Evolutionary conservation across 2,888 invertebrate species (phyloP), one percentile per base, ranked within the genome.

Genomic region (Tenthredo livida): DNA sequence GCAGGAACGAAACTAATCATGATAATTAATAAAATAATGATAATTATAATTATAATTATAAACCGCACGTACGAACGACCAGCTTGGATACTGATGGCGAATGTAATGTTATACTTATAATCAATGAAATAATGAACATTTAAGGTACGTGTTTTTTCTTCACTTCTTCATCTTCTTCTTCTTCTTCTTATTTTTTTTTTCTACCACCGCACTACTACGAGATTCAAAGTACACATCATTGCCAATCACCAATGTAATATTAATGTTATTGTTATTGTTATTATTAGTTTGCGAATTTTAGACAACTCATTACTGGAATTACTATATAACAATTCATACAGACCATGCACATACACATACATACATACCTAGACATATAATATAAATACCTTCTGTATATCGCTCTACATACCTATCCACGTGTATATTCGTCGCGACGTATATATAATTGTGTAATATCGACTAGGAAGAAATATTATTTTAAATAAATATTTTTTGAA

Each of bases 401-500:
- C 50, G 61, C 72, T 50, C 21, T 80, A 61, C 77, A 33, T 80
- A 61, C 83, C 43, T 12, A 67, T 29, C 61, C 67, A 83, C 83
- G 67, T 50, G 50, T 83, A 67, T 65, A 83, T 21, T 47, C 29
- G 43, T 82, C 61, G 78, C 78, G 50, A 83, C 83, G 33, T 70
- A 70, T 50, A 70, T 50, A 77, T 33, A 50, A 86, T 86, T 85
- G 85, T 88, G 86, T 86, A 86, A 80, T 85, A 58, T 82, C 72
- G 85, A 82, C 82, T 85, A 85, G 85, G 85, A 86, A 84, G 85
- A 84, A 87, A 88, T 86, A 88, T 86, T 88, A 89, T 89, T 88
- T 89, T 88, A 86, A 89, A 87, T 88, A 88, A 89, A 87, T 87
- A 87, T 88, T 87, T 86, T 86, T 87, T 87, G 86, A 86, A 87